These are phyloP conservation scores for Drosophila saltans DNA, from an alignment of 1,140 invertebrate species.

Conservation along the genomic window DNA sequence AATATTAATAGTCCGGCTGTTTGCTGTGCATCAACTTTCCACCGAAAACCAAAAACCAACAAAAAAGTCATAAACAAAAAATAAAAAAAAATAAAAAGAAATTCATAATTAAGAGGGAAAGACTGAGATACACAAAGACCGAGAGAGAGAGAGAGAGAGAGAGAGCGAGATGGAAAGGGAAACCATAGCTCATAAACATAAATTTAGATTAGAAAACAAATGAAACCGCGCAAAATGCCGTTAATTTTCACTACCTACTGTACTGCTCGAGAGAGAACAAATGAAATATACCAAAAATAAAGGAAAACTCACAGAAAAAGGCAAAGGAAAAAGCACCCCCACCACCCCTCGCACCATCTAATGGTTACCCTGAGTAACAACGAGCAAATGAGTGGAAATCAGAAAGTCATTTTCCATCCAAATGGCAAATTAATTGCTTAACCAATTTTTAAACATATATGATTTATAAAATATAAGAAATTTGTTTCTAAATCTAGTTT, in stretches of 20 bases:
- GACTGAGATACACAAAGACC: neutral
- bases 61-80: constrained; percentile 8
- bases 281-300: neutral
- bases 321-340: neutral
- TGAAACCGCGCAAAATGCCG: constrained; percentile 65
- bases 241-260: constrained; percentile 57
- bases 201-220: constrained; percentile 81
- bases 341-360: neutral
- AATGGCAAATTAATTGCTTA: neutral
- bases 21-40: constrained; percentile 45
- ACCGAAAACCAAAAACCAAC: constrained; percentile 38
- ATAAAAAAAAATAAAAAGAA: constrained; percentile 9
- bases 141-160: neutral
- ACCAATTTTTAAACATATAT: neutral
- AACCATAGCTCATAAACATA: constrained; percentile 77
- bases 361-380: neutral
- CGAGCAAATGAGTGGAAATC: neutral
- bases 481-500: too few relatives aligned
- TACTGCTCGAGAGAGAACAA: neutral
- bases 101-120: constrained; percentile 59
- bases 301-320: neutral
- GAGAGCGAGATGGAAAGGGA: constrained; percentile 6
- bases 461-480: neutral
- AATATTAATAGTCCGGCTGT: constrained; percentile 67
- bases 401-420: neutral